phyloP scores from a whole-genome alignment of 92 coral and sea anemone genomes.

The Epizoanthus stellaris region DNA sequence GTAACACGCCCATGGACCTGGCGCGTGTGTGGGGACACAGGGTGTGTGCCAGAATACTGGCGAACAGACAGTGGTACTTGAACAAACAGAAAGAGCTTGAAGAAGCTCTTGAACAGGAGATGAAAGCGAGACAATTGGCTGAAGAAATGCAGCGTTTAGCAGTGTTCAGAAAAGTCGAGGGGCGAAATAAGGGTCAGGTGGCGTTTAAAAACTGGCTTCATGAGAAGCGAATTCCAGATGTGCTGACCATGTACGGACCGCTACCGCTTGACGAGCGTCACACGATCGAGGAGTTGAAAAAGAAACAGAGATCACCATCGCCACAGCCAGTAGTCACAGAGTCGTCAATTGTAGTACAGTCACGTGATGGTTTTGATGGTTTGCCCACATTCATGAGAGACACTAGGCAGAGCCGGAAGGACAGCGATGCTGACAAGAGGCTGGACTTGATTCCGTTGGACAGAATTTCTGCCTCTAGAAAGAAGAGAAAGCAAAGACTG shows the following conservation, averaged over 20 bases:
- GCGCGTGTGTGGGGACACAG: slow-evolving; percentile 98
- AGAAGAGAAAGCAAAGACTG: slow-evolving; percentile 73
- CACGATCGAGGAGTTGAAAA: slow-evolving; percentile 54
- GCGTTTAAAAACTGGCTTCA: slow-evolving; percentile 89
- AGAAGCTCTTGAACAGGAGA: slow-evolving; percentile 70
- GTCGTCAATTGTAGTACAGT: slow-evolving; percentile 75
- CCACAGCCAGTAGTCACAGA: slow-evolving; percentile 59
- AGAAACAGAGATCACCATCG: slow-evolving; percentile 69
- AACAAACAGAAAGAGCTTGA: slow-evolving; percentile 82
- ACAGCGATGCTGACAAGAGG: slow-evolving; percentile 83
- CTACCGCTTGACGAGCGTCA: slow-evolving; percentile 78
- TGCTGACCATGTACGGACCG: slow-evolving; percentile 90
- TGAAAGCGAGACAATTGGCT: slow-evolving; percentile 62
- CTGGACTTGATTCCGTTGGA: slow-evolving; percentile 94
- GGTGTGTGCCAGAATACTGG: slow-evolving; percentile 84
- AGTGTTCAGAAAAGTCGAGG: slow-evolving; percentile 64
- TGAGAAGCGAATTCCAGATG: slow-evolving; percentile 77
- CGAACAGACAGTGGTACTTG: slow-evolving; percentile 91
- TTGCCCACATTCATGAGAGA: slow-evolving; percentile 48
- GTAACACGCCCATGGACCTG: slow-evolving; percentile 87
- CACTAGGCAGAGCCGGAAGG: slow-evolving; percentile 35
- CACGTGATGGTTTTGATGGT: slow-evolving; percentile 56
- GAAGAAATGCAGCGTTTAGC: slow-evolving; percentile 79
- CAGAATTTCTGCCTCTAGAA: slow-evolving; percentile 82
- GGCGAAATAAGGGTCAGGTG: slow-evolving; percentile 76